These are phyloP conservation scores for Pontoporia blainvillei DNA, from an alignment of 2,113 vertebrate species.

Conservation along the genomic window DNA sequence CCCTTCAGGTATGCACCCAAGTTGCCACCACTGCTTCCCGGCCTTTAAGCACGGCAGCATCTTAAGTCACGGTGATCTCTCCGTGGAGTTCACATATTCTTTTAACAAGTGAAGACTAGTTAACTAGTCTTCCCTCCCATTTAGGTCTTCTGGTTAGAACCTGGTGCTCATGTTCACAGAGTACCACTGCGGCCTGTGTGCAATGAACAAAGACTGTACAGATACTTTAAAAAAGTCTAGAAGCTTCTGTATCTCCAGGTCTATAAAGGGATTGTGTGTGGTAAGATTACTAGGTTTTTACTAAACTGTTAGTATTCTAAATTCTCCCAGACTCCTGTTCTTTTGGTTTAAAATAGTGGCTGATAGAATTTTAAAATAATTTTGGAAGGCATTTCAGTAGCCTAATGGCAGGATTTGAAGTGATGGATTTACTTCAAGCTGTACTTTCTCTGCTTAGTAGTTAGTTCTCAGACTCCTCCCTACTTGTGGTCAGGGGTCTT, in stretches of 20 bases:
- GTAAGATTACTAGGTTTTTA: not conserved
- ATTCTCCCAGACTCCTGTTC: not conserved
- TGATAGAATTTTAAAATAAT: not conserved
- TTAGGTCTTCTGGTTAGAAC: not conserved
- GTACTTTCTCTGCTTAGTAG: not conserved
- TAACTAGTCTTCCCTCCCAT: not conserved
- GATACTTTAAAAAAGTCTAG: not conserved
- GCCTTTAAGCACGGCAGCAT: not conserved
- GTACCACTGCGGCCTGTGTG: not conserved
- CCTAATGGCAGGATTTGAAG: not conserved
- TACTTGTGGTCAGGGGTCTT: not conserved
- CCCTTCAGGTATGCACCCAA: constrained; percentile 87
- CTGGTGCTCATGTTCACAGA: not conserved
- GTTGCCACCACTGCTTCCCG: accelerated
- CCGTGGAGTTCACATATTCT: not conserved
- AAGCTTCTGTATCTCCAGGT: not conserved
- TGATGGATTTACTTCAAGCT: not conserved
- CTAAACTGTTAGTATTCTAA: not conserved
- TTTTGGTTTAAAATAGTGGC: not conserved
- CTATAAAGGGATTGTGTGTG: not conserved
- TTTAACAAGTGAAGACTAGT: not conserved
- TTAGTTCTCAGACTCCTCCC: not conserved
- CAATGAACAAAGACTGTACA: not conserved
- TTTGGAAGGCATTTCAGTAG: not conserved
- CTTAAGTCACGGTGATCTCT: not conserved